Conservation (phyloP, 2,888 invertebrate genomes). For the Venusia cambrica region DNA sequence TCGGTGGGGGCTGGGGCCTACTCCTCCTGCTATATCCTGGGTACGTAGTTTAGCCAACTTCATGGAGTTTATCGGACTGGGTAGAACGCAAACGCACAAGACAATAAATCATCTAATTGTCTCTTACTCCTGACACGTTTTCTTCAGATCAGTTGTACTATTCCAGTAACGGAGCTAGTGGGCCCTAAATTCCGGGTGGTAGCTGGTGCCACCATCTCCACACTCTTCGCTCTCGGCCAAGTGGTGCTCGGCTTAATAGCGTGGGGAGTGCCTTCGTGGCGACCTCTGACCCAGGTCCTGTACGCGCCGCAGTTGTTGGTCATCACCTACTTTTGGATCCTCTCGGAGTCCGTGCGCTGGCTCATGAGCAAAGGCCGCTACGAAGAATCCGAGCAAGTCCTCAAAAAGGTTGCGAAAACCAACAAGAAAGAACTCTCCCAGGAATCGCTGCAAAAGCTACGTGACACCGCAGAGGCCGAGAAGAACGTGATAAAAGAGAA, state of each 20-base stretch:
- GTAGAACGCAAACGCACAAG: no score
- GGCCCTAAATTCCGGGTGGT: constrained; percentile 87
- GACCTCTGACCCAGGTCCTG: constrained; percentile 83
- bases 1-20: constrained; percentile 85
- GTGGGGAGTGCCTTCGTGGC: constrained; percentile 86
- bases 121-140: no score
- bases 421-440: constrained; percentile 82
- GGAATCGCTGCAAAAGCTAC: constrained; percentile 68
- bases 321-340: constrained; percentile 85
- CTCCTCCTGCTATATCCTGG: constrained; percentile 87
- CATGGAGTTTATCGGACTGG: no score
- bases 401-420: constrained; percentile 82
- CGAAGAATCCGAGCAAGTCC: constrained; percentile 83
- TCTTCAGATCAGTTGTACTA: no score
- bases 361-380: constrained; percentile 85
- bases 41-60: no score
- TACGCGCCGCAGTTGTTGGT: constrained; percentile 87
- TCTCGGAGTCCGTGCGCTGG: constrained; percentile 90
- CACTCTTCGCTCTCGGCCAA: constrained; percentile 88
- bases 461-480: constrained; percentile 56
- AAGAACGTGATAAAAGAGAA: constrained; percentile 48
- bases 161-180: constrained; percentile 88
- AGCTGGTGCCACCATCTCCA: constrained; percentile 86
- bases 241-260: constrained; percentile 86
- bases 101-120: no score